Evolutionary conservation across 2,888 invertebrate species (phyloP).

Genomic region (Phyto melanocephala): DNA sequence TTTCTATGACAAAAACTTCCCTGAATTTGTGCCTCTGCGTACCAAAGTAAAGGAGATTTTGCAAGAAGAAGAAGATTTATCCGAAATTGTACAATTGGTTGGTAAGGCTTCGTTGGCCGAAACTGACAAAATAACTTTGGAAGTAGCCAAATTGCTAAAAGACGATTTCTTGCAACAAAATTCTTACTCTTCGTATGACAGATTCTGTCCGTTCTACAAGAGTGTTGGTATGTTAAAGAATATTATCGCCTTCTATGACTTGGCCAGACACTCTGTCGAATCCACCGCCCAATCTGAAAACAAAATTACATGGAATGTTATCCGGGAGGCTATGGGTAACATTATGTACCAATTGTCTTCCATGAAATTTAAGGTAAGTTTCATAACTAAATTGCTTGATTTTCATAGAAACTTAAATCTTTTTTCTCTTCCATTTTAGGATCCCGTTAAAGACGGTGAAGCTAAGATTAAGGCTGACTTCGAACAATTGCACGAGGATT

Average conservation of each 20-base stretch:
- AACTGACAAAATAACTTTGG: slow-evolving; percentile 99
- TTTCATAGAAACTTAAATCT: no score
- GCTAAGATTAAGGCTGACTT: slow-evolving; percentile 97
- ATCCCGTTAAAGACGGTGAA: slow-evolving; percentile 99
- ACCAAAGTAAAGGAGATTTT: slow-evolving; percentile 97
- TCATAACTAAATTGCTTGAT: no score
- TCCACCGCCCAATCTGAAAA: slow-evolving; percentile 99
- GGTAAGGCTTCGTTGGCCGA: slow-evolving; percentile 99
- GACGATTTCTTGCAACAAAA: slow-evolving; percentile 99
- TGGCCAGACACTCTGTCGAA: slow-evolving; percentile 98
- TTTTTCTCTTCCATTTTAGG: slow-evolving; percentile 81
- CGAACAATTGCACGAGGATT: slow-evolving; percentile 97
- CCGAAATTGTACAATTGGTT: slow-evolving; percentile 99
- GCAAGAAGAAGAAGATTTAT: slow-evolving; percentile 99
- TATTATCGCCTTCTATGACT: slow-evolving; percentile 98
- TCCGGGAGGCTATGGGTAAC: slow-evolving; percentile 97
- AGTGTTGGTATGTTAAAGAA: slow-evolving; percentile 99
- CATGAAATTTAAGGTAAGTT: slow-evolving; percentile 97
- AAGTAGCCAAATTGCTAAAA: slow-evolving; percentile 98
- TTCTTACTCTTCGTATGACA: slow-evolving; percentile 96
- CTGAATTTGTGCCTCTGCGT: slow-evolving; percentile 97
- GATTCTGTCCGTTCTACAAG: slow-evolving; percentile 99
- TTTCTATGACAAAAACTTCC: slow-evolving; percentile 99
- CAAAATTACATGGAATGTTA: slow-evolving; percentile 98
- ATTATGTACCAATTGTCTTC: slow-evolving; percentile 97